Percentiles rank a stretch among this genome's conserved stretches.
Evolutionary conservation across 2,888 invertebrate species (phyloP).

Genomic region (Clivina fossor): DNA sequence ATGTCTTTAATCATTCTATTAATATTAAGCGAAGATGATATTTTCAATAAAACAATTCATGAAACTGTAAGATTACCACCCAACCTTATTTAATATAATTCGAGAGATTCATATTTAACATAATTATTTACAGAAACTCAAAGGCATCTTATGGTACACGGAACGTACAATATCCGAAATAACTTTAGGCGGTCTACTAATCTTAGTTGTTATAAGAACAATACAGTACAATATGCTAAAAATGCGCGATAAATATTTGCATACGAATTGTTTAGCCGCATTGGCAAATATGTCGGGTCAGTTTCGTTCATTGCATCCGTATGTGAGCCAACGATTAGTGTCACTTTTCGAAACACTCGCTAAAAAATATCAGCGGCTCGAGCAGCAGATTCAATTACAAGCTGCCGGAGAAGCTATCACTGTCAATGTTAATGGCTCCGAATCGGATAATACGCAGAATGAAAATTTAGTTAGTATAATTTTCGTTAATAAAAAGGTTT

Average conservation of each 20-base stretch:
- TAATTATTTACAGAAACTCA: slow-evolving; percentile 68
- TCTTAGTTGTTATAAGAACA: slow-evolving; percentile 92
- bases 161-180: slow-evolving; percentile 90
- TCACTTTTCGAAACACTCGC: slow-evolving; percentile 89
- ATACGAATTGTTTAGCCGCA: slow-evolving; percentile 97
- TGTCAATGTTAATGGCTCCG: slow-evolving; percentile 25
- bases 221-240: slow-evolving; percentile 97
- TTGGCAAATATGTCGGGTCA: slow-evolving; percentile 97
- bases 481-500: background rate
- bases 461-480: slow-evolving; percentile 25
- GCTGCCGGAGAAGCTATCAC: slow-evolving; percentile 27
- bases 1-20: slow-evolving; percentile 97
- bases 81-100: background rate
- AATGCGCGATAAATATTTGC: slow-evolving; percentile 95
- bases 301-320: slow-evolving; percentile 90
- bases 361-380: slow-evolving; percentile 75
- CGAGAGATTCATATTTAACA: background rate
- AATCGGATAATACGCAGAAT: too few species aligned
- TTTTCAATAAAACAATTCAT: slow-evolving; percentile 92
- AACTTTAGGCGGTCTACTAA: slow-evolving; percentile 89
- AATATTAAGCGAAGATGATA: slow-evolving; percentile 94
- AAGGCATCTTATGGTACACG: slow-evolving; percentile 90
- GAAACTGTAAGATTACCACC: slow-evolving; percentile 73
- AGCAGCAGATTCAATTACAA: slow-evolving; percentile 60
- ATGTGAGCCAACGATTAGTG: slow-evolving; percentile 92